phyloP scores from a whole-genome alignment of 2,797 vertebrate species.

The Sternotherus odoratus region DNA sequence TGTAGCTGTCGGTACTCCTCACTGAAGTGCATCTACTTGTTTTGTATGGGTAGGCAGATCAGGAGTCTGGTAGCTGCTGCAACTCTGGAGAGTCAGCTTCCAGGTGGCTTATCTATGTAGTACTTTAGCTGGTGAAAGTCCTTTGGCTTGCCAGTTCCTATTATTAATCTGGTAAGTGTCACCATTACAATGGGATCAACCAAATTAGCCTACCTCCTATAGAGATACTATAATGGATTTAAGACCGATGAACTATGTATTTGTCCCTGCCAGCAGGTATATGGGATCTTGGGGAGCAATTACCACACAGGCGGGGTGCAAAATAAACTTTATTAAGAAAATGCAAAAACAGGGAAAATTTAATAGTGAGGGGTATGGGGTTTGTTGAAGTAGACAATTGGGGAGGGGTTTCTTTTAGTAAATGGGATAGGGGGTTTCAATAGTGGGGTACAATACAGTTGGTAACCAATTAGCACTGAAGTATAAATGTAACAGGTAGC shows the following conservation, averaged over 20 bases:
- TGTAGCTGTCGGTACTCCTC: accelerated
- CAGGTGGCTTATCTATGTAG: not conserved
- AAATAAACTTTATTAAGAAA: too few relatives aligned
- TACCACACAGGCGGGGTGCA: too few relatives aligned
- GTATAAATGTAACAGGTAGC: too few relatives aligned
- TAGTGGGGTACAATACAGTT: too few relatives aligned
- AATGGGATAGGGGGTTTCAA: too few relatives aligned
- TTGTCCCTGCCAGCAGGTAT: too few relatives aligned
- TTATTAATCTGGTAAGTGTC: not conserved
- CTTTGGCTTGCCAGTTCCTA: not conserved
- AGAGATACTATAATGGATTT: not conserved
- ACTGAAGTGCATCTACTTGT: not conserved
- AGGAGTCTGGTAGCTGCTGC: not conserved
- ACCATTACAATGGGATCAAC: not conserved
- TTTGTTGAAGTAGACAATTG: too few relatives aligned
- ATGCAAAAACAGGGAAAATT: too few relatives aligned
- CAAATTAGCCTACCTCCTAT: not conserved
- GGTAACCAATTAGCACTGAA: too few relatives aligned
- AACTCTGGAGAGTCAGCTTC: not conserved
- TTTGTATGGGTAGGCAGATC: not conserved
- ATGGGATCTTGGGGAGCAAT: too few relatives aligned
- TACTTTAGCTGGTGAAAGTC: not conserved
- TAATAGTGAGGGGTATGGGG: too few relatives aligned
- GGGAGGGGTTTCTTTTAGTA: too few relatives aligned
- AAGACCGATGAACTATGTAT: not conserved